A percentile compares a stretch with the other conserved stretches of the same genome.
phyloP scores from a whole-genome alignment of 2,113 vertebrate species.

The Blennius ocellaris region DNA sequence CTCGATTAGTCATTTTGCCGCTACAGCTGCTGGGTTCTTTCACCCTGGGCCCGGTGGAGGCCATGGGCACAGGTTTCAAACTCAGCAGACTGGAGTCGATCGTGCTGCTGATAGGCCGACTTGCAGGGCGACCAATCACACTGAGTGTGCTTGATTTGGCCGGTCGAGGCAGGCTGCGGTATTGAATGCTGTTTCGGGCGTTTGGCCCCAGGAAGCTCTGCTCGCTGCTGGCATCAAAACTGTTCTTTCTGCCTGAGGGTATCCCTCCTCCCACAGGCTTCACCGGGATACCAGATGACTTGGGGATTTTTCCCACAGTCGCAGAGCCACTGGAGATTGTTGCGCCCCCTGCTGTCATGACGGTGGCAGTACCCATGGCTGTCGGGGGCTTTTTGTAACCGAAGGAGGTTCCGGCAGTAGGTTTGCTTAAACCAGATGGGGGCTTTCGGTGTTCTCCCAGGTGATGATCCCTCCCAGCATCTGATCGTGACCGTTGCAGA shows the following conservation, averaged over 20 bases:
- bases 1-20: constrained; percentile 72
- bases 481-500: constrained; percentile 94
- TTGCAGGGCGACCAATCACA: constrained; percentile 85
- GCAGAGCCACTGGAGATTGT: constrained; percentile 87
- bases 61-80: constrained; percentile 84
- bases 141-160: constrained; percentile 97
- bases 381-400: constrained; percentile 92
- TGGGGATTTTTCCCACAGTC: constrained; percentile 92
- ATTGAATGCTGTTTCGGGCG: constrained; percentile 93
- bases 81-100: constrained; percentile 90
- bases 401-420: constrained; percentile 88
- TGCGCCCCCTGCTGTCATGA: constrained; percentile 90
- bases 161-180: constrained; percentile 95
- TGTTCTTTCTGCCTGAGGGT: constrained; percentile 89
- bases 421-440: constrained; percentile 91
- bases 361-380: constrained; percentile 89
- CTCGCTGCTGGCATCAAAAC: constrained; percentile 89
- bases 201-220: constrained; percentile 92
- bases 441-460: constrained; percentile 91
- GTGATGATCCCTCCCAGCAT: constrained; percentile 90
- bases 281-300: constrained; percentile 92
- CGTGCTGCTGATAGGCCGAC: constrained; percentile 88
- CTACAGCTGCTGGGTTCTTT: constrained; percentile 85
- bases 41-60: constrained; percentile 75
- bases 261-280: constrained; percentile 84